These are phyloP conservation scores for Sphenodon punctatus DNA, from an alignment of 2,797 vertebrate genomes.

Conservation along the genomic window DNA sequence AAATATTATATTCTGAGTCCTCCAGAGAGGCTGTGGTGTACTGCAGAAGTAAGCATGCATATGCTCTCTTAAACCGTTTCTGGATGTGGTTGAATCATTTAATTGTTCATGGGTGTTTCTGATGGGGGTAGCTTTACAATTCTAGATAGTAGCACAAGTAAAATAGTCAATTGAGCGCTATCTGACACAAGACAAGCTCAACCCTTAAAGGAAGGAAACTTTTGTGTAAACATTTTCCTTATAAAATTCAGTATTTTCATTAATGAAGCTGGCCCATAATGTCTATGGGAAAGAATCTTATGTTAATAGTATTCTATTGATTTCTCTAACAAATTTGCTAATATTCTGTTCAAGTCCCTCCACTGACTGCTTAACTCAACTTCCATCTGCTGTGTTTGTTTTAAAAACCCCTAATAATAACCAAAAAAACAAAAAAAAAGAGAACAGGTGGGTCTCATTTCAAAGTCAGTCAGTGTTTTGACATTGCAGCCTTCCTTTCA, in stretches of 20 bases:
- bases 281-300: neutral
- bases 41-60: too few species aligned
- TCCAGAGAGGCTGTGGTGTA: too few species aligned
- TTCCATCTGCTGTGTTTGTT: neutral
- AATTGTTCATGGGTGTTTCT: too few species aligned
- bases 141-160: neutral
- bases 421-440: neutral
- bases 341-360: neutral
- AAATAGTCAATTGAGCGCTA: fast-evolving
- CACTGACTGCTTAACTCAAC: neutral
- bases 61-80: too few species aligned
- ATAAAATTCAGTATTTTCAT: neutral
- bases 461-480: slow-evolving; percentile 53
- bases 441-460: slow-evolving; percentile 24
- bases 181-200: neutral
- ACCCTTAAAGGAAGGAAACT: neutral
- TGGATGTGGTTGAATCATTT: too few species aligned
- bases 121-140: neutral
- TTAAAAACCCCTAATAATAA: slow-evolving; percentile 21
- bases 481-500: slow-evolving; percentile 16
- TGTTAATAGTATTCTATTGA: neutral
- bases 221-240: neutral
- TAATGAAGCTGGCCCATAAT: neutral
- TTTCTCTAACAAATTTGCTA: slow-evolving; percentile 1
- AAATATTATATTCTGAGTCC: too few species aligned